phyloP scores from a whole-genome alignment of 2,113 vertebrate species.

The Romanogobio albipinnatus region DNA sequence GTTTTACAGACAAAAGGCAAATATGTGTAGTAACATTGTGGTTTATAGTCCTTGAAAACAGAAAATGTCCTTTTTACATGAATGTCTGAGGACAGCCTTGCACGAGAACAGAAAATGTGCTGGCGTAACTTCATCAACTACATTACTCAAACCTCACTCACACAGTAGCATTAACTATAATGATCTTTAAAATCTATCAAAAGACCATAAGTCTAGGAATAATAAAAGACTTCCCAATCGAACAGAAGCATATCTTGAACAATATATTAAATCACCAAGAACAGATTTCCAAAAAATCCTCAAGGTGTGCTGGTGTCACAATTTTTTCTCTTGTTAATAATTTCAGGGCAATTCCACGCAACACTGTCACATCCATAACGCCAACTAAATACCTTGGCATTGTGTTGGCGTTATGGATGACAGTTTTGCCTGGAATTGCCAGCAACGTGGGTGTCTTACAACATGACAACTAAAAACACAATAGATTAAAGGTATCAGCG shows the following conservation, averaged over 20 bases:
- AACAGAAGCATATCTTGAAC: neutral
- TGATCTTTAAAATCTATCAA: constrained; percentile 6
- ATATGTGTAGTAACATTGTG: constrained; percentile 2
- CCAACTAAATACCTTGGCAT: no score
- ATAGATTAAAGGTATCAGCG: neutral
- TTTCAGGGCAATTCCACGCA: no score
- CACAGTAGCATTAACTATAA: constrained; percentile 1
- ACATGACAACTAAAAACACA: neutral
- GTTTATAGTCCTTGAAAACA: constrained; percentile 6
- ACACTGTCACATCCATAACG: no score
- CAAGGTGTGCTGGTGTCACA: neutral
- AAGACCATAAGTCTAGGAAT: neutral
- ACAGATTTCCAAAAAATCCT: constrained; percentile 4
- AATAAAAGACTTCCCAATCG: neutral
- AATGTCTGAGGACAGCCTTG: neutral
- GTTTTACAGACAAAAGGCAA: constrained; percentile 2
- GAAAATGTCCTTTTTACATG: constrained; percentile 4
- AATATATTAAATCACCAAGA: constrained; percentile 3
- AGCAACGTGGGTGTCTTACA: neutral
- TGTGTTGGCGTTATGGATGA: no score
- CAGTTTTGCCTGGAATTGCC: no score
- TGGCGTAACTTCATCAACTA: neutral
- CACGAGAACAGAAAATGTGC: constrained; percentile 1
- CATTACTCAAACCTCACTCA: neutral
- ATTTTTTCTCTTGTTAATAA: neutral